Conservation (phyloP, 2,888 invertebrate species). For the Poecilobothrus nobilitatus region DNA sequence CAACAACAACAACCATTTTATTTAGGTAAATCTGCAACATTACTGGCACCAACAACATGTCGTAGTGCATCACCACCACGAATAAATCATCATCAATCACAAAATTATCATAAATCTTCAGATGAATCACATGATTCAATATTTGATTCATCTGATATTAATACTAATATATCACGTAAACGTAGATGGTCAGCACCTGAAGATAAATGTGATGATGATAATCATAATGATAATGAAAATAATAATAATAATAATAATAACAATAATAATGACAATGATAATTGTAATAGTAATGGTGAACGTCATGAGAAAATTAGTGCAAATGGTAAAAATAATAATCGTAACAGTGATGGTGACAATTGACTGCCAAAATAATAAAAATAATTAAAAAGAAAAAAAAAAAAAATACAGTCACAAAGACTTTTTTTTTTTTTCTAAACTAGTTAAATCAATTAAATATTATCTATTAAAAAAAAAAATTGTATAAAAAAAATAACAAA, state of each 20-base stretch:
- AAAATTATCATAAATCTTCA: not conserved
- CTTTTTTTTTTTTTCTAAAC: not conserved
- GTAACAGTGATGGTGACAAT: not conserved
- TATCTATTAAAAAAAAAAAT: not conserved
- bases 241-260: not conserved
- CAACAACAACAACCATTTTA: slow-evolving; percentile 20
- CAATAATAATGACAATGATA: slow-evolving; percentile 28
- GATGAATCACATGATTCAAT: slow-evolving; percentile 26
- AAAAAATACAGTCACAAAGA: not conserved
- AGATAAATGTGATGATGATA: slow-evolving; percentile 42
- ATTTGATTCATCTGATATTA: too few relatives aligned
- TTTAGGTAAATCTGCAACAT: slow-evolving; percentile 13
- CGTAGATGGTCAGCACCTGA: slow-evolving; percentile 48
- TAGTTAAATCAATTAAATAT: not conserved
- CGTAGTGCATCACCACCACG: not conserved
- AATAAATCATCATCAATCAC: not conserved
- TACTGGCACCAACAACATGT: not conserved
- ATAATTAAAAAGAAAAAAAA: not conserved
- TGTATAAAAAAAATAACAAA: too few relatives aligned
- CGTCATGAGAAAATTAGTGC: slow-evolving; percentile 18
- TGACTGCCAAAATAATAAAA: not conserved
- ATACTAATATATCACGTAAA: slow-evolving; percentile 29
- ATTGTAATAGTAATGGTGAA: slow-evolving; percentile 33
- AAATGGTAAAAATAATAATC: not conserved
- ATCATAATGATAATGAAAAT: slow-evolving; percentile 21